phyloP scores from a whole-genome alignment of 1,140 invertebrate genomes.

The Elysia chlorotica region DNA sequence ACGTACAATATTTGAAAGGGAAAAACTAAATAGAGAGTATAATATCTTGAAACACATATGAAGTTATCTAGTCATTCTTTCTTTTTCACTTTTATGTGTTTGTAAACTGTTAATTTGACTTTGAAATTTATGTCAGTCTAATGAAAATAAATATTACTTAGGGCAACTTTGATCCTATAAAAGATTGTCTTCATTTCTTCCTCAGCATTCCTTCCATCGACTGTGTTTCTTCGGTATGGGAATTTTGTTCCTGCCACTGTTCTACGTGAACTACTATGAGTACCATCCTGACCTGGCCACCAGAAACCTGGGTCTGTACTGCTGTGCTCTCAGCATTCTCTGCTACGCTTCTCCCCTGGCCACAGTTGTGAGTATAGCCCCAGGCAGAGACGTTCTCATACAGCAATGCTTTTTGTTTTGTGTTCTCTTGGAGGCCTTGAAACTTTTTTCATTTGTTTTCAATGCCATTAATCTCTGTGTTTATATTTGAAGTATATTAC shows the following conservation, averaged over 20 bases:
- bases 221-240: not conserved
- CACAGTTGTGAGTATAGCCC: constrained; percentile 18
- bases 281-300: not conserved
- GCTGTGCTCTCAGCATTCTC: constrained; percentile 6
- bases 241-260: not conserved
- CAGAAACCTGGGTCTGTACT: not conserved
- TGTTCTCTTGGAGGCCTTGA: no score
- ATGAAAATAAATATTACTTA: not conserved
- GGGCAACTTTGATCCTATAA: not conserved
- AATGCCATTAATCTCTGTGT: no score
- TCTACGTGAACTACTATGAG: constrained; percentile 14
- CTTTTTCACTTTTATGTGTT: not conserved
- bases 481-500: no score
- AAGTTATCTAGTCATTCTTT: not conserved
- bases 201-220: not conserved
- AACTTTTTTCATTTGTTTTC: no score
- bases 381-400: no score
- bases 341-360: constrained; percentile 20
- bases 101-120: no score
- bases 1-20: not conserved
- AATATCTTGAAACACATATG: not conserved
- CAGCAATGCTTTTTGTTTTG: no score
- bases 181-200: not conserved
- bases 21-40: not conserved
- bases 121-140: no score